Evolutionary conservation across 2,888 invertebrate species (phyloP), one percentile per base, ranked within the genome.

Genomic region (Anthophora plumipes): DNA sequence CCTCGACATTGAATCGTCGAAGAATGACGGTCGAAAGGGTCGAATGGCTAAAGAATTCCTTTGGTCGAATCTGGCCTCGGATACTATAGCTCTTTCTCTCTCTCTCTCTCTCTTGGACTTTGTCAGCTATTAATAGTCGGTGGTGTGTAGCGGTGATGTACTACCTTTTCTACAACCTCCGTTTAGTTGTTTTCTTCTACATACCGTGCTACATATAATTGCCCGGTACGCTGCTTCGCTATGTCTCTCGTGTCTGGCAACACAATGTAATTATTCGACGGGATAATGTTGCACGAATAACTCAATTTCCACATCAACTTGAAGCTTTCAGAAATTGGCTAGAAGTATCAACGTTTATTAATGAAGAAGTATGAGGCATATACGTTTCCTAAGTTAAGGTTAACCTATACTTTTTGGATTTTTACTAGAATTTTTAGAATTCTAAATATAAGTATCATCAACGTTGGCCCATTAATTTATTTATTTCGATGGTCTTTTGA

Each of bases 1-100:
- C 84, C 84, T 86, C 87, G 87, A 87, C 87, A 87, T 87, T 87
- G 87, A 86, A 86, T 79, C 37, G 46, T 50, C n/a, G 54, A 68
- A 43, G 71, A 73, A 79, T 39, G 79, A 31, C 75, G 66, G 70
- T 72, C 80, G 60, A 77, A 77, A 59, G 66, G 78, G 79, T 84
- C 76, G 78, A 68, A 75, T 61, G 75, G 55, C 61, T 59, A 75
- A 67, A 78, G 77, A 84, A 84, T 88, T 85, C 80, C 75, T 80
- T 74, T 77, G 63, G 31, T 77, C 69, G 83, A 71, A 84, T 87
- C 67, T 81, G 87, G 86, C 87, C 85, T 83, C 87, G 80, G 68
- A 72, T 80, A 70, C 84, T 80, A 73, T 61, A 59, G 64, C 79
- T 69, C 73, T 86, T 83, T 86, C 39, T 39, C 39, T n/a, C n/a